These are phyloP conservation scores for Chymomyza fuscimana DNA, from an alignment of 2,888 invertebrate species.

Conservation along the genomic window DNA sequence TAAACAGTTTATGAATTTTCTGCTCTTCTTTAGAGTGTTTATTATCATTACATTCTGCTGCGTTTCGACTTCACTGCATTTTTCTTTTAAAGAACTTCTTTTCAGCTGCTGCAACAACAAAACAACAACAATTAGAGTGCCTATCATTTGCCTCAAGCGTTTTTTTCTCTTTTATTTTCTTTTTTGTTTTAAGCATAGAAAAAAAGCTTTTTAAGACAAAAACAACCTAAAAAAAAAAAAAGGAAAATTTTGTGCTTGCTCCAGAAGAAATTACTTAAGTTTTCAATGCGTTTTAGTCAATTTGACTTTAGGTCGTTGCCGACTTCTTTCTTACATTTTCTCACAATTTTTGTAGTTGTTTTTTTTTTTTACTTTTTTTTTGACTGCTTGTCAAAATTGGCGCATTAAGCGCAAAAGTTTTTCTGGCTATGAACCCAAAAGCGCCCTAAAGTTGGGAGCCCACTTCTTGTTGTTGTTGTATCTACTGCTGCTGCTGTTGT, in stretches of 20 bases:
- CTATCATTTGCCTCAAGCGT: constrained; percentile 42
- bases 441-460: constrained; percentile 49
- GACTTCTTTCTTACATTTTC: constrained; percentile 28
- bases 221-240: neutral
- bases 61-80: constrained; percentile 60
- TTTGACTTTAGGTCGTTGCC: constrained; percentile 68
- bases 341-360: constrained; percentile 17
- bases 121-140: constrained; percentile 32
- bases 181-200: constrained; percentile 38
- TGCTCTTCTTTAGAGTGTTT: constrained; percentile 3
- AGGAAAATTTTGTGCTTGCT: constrained; percentile 27
- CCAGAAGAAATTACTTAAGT: constrained; percentile 64
- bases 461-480: constrained; percentile 1
- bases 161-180: neutral
- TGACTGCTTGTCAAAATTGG: constrained; percentile 53
- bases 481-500: constrained; percentile 14
- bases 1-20: constrained; percentile 63
- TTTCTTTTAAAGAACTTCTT: constrained; percentile 39
- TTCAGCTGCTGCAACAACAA: constrained; percentile 44
- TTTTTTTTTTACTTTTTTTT: constrained; percentile 16
- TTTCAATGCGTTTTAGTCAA: constrained; percentile 71
- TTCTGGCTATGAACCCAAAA: constrained; percentile 53
- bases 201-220: constrained; percentile 47
- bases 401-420: constrained; percentile 65
- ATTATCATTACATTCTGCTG: neutral